A percentile compares a stretch with the other conserved stretches of the same genome.
Evolutionary conservation across 2,888 invertebrate species (phyloP).

Genomic region (Aproaerema taeniolella): DNA sequence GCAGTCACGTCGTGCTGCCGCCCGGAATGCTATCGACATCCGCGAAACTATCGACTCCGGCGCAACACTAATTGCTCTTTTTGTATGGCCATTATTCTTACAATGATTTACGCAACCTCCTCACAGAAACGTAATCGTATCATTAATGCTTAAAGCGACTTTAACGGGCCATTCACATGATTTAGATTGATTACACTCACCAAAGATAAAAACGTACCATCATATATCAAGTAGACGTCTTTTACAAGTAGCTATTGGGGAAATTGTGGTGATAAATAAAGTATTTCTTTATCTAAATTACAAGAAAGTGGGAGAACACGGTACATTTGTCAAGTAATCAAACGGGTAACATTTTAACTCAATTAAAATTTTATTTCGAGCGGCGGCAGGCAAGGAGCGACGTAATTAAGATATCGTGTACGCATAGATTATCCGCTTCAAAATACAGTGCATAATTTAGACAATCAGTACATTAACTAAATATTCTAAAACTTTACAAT

Average conservation of each 20-base stretch:
- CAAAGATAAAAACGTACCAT: constrained; percentile 6
- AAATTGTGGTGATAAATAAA: constrained; percentile 19
- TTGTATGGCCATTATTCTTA: constrained; percentile 55
- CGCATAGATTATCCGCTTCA: constrained; percentile 44
- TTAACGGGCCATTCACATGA: constrained; percentile 54
- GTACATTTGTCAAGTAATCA: constrained; percentile 31
- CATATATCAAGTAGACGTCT: constrained; percentile 17
- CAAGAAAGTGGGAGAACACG: constrained; percentile 17
- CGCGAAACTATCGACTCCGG: constrained; percentile 69
- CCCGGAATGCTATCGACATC: constrained; percentile 69
- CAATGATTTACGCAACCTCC: constrained; percentile 63
- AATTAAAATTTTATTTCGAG: constrained; percentile 50
- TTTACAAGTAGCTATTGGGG: constrained; percentile 16
- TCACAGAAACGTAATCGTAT: constrained; percentile 49
- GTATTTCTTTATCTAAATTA: constrained; percentile 25
- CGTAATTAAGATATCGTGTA: constrained; percentile 54
- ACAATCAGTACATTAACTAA: no score
- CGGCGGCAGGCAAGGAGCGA: constrained; percentile 26
- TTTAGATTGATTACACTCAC: constrained; percentile 53
- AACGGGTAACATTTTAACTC: constrained; percentile 27
- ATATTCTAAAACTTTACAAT: no score
- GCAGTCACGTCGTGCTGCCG: constrained; percentile 60
- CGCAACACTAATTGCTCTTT: constrained; percentile 73
- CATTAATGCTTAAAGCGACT: constrained; percentile 58
- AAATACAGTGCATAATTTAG: no score